Percentiles rank a stretch among this genome's conserved stretches.
Evolutionary conservation across 1,140 invertebrate genomes (phyloP).

Genomic region (Drosophila nasuta): DNA sequence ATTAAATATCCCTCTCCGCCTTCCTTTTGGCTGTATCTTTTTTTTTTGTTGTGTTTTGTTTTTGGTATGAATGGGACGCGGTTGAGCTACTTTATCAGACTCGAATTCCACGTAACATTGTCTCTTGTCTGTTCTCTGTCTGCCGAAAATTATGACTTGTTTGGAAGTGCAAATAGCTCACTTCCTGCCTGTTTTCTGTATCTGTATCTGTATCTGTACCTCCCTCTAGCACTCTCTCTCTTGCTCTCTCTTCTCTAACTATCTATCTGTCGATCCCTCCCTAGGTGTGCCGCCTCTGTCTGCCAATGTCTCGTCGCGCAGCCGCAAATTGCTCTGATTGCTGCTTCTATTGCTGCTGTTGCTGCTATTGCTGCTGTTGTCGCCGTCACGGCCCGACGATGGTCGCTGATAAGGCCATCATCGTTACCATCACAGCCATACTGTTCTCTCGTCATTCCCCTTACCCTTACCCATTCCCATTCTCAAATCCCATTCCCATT

Average conservation of each 20-base stretch:
- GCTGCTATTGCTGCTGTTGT: constrained; percentile 50
- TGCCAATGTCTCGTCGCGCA: constrained; percentile 46
- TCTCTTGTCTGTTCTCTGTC: constrained; percentile 51
- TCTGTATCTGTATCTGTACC: background rate
- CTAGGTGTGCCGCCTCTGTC: background rate
- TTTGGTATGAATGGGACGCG: constrained; percentile 42
- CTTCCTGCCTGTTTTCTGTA: constrained; percentile 64
- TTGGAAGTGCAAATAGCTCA: constrained; percentile 81
- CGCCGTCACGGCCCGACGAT: constrained; percentile 75
- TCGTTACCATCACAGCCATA: constrained; percentile 40
- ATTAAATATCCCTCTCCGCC: constrained; percentile 61
- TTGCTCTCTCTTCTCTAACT: constrained; percentile 2
- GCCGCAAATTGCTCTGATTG: constrained; percentile 63
- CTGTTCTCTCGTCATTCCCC: constrained; percentile 14
- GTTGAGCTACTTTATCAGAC: constrained; percentile 52
- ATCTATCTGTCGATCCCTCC: background rate
- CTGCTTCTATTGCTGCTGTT: constrained; percentile 12
- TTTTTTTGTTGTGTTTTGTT: background rate
- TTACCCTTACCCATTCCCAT: constrained; percentile 1
- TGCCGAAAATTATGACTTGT: constrained; percentile 83
- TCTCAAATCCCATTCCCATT: background rate
- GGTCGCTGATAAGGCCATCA: constrained; percentile 63
- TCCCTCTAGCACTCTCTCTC: constrained; percentile 8
- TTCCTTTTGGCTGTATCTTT: constrained; percentile 3
- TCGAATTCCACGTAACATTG: constrained; percentile 70